Base-by-base conservation (phyloP, 2,888 invertebrate genomes). In the Tenthredo amoena region DNA sequence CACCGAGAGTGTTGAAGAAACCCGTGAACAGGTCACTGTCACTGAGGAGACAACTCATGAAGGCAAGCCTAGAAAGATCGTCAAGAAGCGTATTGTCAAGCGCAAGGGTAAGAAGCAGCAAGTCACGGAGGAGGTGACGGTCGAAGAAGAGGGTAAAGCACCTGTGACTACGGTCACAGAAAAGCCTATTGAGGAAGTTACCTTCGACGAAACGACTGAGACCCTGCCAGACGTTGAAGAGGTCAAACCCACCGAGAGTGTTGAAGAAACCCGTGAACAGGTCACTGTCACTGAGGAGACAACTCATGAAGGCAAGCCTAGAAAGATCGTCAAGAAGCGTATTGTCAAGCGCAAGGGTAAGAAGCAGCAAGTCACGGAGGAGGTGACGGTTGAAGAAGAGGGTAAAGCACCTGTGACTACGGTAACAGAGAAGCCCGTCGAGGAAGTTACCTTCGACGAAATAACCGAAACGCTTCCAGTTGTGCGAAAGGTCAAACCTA, bases 91-190 rank as follows among this genome's bases (percentile, higher is more conserved):
- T 37, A 88, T 91, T 12, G 91, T 93, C 76, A 91, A 91, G 86
- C 93, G 92, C 88, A 91, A 90, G 6, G 93, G 91, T 34, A 91
- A 87, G 55, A 91, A 90, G 87, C 90, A 89, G 86, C 89, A 47
- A 86, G 86, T 93, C 0, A 93, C 93, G 15, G 92, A 94, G 90
- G 93, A 94, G 50, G 87, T 92, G 1, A 94, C 94, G 40, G 92
- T 93, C 62, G 94, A 94, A 88, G 94, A 94, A 88, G 94, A 94
- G 86, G 94, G 94, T 68, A 94, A 93, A 89, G 88, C 93, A 92
- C 91, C 94, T 87, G 89, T 94, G 89, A 91, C 93, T 83, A 88
- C 93, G 5, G 92, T 94, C 87, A 90, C 93, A 68, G 92, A 90
- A 86, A 91, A 86, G 62, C 91, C 91, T 62, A 86, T 91, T 82